Evolutionary conservation across 1,140 invertebrate species (phyloP).

Genomic region (Trichonephila clavata): DNA sequence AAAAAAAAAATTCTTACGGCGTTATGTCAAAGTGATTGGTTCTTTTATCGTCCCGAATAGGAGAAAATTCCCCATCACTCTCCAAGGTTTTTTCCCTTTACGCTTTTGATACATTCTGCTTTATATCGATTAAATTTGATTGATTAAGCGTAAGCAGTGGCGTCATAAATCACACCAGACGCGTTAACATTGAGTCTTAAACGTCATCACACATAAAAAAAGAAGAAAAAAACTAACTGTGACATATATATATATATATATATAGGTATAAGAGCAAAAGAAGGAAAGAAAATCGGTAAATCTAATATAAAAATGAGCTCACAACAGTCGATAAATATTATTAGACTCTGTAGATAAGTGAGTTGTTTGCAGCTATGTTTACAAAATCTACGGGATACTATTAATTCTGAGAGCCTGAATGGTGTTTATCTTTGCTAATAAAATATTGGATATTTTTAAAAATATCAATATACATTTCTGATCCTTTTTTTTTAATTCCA

Average conservation of each 20-base stretch:
- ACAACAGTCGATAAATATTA: slow-evolving; percentile 7
- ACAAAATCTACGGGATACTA: not conserved
- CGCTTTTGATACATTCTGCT: slow-evolving; percentile 14
- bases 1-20: slow-evolving; percentile 28
- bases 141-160: slow-evolving; percentile 63
- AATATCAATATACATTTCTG: no score
- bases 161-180: slow-evolving; percentile 64
- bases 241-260: no score
- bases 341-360: not conserved
- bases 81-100: not conserved
- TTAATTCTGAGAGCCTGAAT: no score
- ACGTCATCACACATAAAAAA: slow-evolving; percentile 30
- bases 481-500: no score
- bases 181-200: slow-evolving; percentile 70
- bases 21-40: slow-evolving; percentile 56
- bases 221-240: not conserved
- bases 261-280: not conserved
- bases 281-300: not conserved
- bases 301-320: slow-evolving; percentile 37
- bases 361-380: not conserved
- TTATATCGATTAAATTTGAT: slow-evolving; percentile 72
- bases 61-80: slow-evolving; percentile 50
- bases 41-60: slow-evolving; percentile 53
- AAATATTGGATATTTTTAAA: no score
- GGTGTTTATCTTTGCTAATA: no score